These are phyloP conservation scores for Eledone cirrhosa DNA, from an alignment of 2,888 invertebrate genomes.

Conservation along the genomic window DNA sequence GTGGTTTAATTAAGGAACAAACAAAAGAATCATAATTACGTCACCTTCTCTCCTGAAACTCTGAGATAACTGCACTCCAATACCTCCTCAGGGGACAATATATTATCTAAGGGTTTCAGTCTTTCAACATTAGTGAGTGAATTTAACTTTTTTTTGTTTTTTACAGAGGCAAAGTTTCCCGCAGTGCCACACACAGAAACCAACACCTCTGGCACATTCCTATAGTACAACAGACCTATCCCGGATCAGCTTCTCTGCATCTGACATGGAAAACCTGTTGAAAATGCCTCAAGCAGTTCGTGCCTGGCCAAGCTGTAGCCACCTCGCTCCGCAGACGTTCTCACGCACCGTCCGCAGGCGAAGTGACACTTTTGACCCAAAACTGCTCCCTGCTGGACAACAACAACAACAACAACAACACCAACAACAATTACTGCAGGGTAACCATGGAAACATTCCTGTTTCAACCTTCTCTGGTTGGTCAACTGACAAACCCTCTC, in stretches of 20 bases:
- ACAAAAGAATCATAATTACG: too few relatives aligned
- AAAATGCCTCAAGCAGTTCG: background rate
- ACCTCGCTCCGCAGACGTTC: slow-evolving; percentile 19
- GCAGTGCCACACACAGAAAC: background rate
- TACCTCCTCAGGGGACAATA: too few relatives aligned
- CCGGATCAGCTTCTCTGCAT: background rate
- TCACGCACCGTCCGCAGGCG: slow-evolving; percentile 34
- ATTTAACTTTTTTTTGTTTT: background rate
- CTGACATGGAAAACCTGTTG: background rate
- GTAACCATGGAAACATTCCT: background rate
- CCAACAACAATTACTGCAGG: background rate
- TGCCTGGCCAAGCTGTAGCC: slow-evolving; percentile 5
- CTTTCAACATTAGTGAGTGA: too few relatives aligned
- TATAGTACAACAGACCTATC: slow-evolving; percentile 7
- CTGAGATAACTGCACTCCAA: too few relatives aligned
- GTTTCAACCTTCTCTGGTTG: background rate
- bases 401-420: slow-evolving; percentile 32
- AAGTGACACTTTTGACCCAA: slow-evolving; percentile 37
- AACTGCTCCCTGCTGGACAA: slow-evolving; percentile 29
- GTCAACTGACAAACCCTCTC: slow-evolving; percentile 10
- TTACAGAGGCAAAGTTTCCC: background rate
- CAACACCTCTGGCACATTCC: background rate
- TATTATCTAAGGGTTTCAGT: too few relatives aligned
- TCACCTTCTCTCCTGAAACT: too few relatives aligned
- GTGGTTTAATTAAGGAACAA: too few relatives aligned